A percentile compares a stretch with the other conserved stretches of the same genome.
Conservation (phyloP, 2,113 vertebrate species). For the Corythornis cristatus region DNA sequence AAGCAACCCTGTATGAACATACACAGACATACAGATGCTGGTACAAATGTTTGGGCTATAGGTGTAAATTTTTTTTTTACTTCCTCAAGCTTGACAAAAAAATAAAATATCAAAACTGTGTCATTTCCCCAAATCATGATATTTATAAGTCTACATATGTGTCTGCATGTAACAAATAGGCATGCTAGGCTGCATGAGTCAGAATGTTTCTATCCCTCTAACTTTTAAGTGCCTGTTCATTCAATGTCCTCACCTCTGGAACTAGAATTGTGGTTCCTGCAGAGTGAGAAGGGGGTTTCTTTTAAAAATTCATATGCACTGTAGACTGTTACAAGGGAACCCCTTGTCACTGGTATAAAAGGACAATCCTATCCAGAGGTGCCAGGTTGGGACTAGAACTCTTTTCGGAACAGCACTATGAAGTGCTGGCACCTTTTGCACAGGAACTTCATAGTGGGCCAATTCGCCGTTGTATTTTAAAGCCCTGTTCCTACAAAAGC, state of each 20-base stretch:
- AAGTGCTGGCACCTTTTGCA: neutral
- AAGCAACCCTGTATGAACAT: neutral
- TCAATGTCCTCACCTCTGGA: neutral
- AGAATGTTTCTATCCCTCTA: neutral
- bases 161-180: neutral
- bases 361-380: neutral
- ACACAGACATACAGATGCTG: rapidly evolving
- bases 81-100: neutral
- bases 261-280: rapidly evolving
- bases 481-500: neutral
- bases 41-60: neutral
- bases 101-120: neutral
- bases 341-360: neutral
- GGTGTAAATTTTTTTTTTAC: neutral
- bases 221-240: neutral
- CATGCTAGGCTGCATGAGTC: neutral
- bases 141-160: neutral
- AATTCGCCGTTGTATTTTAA: neutral
- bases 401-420: neutral
- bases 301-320: neutral
- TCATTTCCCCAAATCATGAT: neutral
- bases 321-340: neutral
- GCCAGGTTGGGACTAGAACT: neutral
- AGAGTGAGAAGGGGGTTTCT: neutral
- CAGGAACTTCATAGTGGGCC: neutral